A percentile compares a stretch with the other conserved stretches of the same genome.
Evolutionary conservation across 2,797 vertebrate species (phyloP).

Genomic region (Pelochelys cantorii): DNA sequence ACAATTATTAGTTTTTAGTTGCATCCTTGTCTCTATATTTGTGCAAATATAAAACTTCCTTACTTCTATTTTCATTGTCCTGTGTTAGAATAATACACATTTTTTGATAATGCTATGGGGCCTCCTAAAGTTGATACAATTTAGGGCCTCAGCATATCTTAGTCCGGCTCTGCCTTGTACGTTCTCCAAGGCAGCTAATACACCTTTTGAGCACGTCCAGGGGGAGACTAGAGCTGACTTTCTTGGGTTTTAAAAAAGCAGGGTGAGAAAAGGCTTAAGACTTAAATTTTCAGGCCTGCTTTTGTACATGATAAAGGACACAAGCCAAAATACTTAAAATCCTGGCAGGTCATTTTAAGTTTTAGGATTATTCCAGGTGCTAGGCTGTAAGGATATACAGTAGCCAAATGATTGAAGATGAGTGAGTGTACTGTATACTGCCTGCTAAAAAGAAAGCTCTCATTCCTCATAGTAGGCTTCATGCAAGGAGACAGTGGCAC

Average conservation of each 20-base stretch:
- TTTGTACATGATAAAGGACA: neutral
- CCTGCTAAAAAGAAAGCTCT: neutral
- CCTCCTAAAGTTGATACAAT: too few relatives aligned
- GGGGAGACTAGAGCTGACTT: neutral
- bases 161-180: too few relatives aligned
- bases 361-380: rapidly evolving
- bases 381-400: neutral
- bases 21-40: too few relatives aligned
- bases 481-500: neutral
- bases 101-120: too few relatives aligned
- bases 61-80: too few relatives aligned
- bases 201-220: neutral
- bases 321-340: neutral
- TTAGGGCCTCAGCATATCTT: too few relatives aligned
- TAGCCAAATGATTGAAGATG: rapidly evolving
- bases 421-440: neutral
- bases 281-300: neutral
- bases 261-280: rapidly evolving
- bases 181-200: neutral
- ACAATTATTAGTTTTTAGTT: too few relatives aligned
- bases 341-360: neutral
- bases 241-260: neutral
- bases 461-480: neutral
- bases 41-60: too few relatives aligned
- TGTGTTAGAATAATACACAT: too few relatives aligned